phyloP scores from a whole-genome alignment of 2,888 invertebrate genomes.

The Notocelia uddmanniana region DNA sequence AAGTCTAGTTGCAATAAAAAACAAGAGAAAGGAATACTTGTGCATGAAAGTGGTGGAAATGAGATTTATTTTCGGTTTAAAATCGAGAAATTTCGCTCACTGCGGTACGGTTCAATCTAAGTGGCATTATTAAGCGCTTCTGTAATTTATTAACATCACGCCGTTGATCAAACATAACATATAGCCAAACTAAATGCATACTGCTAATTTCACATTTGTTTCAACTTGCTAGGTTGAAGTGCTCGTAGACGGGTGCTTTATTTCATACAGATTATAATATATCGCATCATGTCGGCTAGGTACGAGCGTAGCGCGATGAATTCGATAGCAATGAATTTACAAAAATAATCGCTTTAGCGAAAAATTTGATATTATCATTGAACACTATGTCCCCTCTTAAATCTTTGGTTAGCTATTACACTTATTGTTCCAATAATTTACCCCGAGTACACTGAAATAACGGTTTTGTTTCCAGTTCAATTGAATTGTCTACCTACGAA shows the following conservation, averaged over 20 bases:
- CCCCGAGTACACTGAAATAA: slow-evolving; percentile 3
- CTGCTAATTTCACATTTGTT: no score
- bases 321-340: neutral
- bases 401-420: slow-evolving; percentile 11
- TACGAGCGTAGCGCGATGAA: no score
- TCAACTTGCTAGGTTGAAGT: no score
- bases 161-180: no score
- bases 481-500: neutral
- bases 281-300: no score
- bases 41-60: neutral
- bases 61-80: neutral
- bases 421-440: slow-evolving; percentile 17
- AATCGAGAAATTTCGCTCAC: no score
- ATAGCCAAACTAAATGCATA: no score
- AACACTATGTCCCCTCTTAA: neutral
- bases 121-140: no score
- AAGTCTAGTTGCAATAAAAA: neutral
- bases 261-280: no score
- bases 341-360: neutral
- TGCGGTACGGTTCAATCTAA: no score
- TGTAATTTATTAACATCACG: no score
- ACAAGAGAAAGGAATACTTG: neutral
- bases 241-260: no score
- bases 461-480: neutral
- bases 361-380: neutral